Base-by-base conservation (phyloP, 2,113 vertebrate genomes). In the Tyrannus savana region DNA sequence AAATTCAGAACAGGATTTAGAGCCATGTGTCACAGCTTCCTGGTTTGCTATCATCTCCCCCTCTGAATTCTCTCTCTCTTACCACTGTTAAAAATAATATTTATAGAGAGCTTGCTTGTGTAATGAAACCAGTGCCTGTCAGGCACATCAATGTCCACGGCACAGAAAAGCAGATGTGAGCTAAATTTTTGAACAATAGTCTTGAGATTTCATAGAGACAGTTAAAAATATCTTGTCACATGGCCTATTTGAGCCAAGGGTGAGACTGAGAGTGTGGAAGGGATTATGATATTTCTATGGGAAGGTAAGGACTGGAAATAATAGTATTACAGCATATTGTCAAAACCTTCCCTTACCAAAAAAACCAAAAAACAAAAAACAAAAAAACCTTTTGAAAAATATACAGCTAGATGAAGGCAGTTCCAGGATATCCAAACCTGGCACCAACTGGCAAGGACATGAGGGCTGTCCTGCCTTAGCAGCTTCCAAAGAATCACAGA, bases 101-200 rank as follows among this genome's bases (percentile, higher is more conserved):
- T 92, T 74, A 66, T 88, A 80, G 90, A 76, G 53, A 85, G 31
- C 49, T 90, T 93, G n/a, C 62, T 82, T 53, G 59, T 59, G 60
- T 83, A 79, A 68, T 53, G 71, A 77, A 92, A 53, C 75, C 37
- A 46, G 42, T 88, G 67, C n/a, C 71, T 93, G 90, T 88, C 82
- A 83, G 85, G 62, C 25, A 79, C 75, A 62, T 58, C 82, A 88
- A 90, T 85, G 96, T 73, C 71, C 49, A 56, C 53, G 33, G 31
- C 25, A 30, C 66, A 85, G 90, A 79, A 94, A 97, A 95, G 41
- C 58, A 91, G 62, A 85, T 80, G 59, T 60, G 47, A 93, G 35
- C 55, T 90, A 85, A 85, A 85, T 49, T 91, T 93, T 94, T 76
- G 95, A 82, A 91, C 81, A 91, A 76, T 33, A 87, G 46, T 93